Conservation (phyloP, 2,888 invertebrate species). For the Drosophila recens region DNA sequence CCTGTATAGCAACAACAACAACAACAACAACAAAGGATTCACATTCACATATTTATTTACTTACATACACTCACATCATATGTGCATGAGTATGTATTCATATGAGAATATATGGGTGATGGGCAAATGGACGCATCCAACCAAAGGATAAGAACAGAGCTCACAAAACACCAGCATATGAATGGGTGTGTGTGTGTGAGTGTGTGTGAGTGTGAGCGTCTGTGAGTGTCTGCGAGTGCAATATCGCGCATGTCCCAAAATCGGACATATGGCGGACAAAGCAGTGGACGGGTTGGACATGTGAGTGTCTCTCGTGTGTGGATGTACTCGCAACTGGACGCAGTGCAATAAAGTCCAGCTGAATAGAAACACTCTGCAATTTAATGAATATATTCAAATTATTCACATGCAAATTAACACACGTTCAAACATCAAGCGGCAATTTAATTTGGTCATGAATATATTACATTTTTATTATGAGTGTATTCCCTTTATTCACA, state of each 20-base stretch:
- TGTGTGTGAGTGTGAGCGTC: constrained; percentile 10
- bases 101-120: constrained; percentile 32
- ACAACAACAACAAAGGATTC: constrained; percentile 38
- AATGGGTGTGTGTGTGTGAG: neutral
- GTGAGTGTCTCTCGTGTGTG: constrained; percentile 33
- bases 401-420: constrained; percentile 6
- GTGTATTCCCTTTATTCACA: neutral
- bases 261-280: constrained; percentile 65
- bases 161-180: constrained; percentile 14
- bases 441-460: neutral
- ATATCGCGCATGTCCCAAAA: constrained; percentile 71
- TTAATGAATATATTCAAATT: neutral
- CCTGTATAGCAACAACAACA: constrained; percentile 62
- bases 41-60: constrained; percentile 8
- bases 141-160: constrained; percentile 34
- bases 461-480: neutral
- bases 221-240: constrained; percentile 37
- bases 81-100: constrained; percentile 12
- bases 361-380: constrained; percentile 8
- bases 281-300: constrained; percentile 57
- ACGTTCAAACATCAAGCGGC: neutral
- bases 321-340: constrained; percentile 13
- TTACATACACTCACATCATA: constrained; percentile 26
- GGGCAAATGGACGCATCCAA: constrained; percentile 49
- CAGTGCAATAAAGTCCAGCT: constrained; percentile 23